These are phyloP conservation scores for Amphipyra tragopoginis DNA, from an alignment of 2,888 invertebrate species.

Conservation along the genomic window DNA sequence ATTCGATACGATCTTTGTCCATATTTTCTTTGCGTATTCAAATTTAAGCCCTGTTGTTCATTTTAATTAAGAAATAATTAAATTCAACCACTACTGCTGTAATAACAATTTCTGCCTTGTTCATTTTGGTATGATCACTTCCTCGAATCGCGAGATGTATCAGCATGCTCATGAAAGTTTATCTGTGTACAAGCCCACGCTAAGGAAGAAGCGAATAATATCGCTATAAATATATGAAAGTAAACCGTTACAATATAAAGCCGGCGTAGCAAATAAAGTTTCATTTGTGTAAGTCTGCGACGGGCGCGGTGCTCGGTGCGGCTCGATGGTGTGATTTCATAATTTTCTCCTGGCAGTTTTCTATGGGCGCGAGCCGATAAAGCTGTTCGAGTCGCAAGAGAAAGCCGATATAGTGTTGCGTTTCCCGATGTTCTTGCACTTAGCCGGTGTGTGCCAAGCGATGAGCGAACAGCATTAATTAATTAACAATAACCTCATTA, in stretches of 20 bases:
- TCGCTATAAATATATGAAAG: slow-evolving; percentile 56
- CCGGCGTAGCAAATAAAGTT: slow-evolving; percentile 54
- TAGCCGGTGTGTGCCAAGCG: slow-evolving; percentile 61
- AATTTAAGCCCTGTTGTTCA: slow-evolving; percentile 7
- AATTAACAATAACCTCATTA: slow-evolving; percentile 3
- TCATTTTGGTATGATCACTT: slow-evolving; percentile 49
- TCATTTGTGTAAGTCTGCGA: slow-evolving; percentile 57
- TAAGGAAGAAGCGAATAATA: slow-evolving; percentile 54
- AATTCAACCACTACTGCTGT: slow-evolving; percentile 24
- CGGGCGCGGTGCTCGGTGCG: slow-evolving; percentile 51
- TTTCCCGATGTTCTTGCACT: slow-evolving; percentile 81
- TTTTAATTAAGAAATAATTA: slow-evolving; percentile 48
- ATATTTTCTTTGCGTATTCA: slow-evolving; percentile 8
- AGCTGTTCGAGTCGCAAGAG: slow-evolving; percentile 76
- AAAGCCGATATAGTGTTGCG: slow-evolving; percentile 83
- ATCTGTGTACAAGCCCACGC: slow-evolving; percentile 55
- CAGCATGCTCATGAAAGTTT: slow-evolving; percentile 54
- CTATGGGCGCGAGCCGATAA: slow-evolving; percentile 78
- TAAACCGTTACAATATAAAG: slow-evolving; percentile 61
- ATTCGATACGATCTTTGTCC: slow-evolving; percentile 18
- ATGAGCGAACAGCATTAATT: slow-evolving; percentile 52
- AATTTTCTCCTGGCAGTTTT: slow-evolving; percentile 82
- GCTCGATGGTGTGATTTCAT: slow-evolving; percentile 73
- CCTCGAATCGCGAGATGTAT: slow-evolving; percentile 51
- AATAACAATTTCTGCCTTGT: slow-evolving; percentile 45